Evolutionary conservation across 1,140 invertebrate species (phyloP).

Genomic region (Mycetomoellerius zeteki): DNA sequence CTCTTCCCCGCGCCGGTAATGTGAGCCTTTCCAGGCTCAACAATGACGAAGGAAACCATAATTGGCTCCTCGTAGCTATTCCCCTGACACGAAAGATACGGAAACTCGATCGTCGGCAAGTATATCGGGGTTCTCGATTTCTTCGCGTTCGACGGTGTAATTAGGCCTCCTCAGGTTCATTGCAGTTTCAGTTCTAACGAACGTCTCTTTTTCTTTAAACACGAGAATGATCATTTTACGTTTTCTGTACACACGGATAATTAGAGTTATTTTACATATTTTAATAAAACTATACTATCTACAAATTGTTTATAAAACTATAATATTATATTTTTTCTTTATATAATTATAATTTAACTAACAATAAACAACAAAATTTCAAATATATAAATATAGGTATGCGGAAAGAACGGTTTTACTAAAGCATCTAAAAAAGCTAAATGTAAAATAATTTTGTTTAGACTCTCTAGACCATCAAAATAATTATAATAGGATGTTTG

Average conservation of each 20-base stretch:
- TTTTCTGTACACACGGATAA: neutral
- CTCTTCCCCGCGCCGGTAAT: constrained; percentile 59
- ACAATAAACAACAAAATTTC: neutral
- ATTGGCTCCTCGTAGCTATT: constrained; percentile 71
- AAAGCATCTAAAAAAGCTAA: too few relatives aligned
- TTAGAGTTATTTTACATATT: neutral
- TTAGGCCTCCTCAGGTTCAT: constrained; percentile 42
- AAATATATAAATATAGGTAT: neutral
- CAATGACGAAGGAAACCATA: constrained; percentile 71
- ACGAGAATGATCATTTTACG: neutral
- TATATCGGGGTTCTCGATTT: constrained; percentile 63
- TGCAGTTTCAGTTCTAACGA: constrained; percentile 23
- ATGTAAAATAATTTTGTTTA: too few relatives aligned
- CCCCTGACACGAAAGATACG: constrained; percentile 28
- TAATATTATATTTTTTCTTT: neutral
- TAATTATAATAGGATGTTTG: too few relatives aligned
- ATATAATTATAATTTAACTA: neutral
- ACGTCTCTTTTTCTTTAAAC: neutral
- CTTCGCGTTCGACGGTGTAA: constrained; percentile 41
- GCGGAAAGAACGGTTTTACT: too few relatives aligned
- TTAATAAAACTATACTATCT: neutral
- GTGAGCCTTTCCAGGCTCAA: constrained; percentile 47
- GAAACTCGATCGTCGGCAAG: constrained; percentile 43
- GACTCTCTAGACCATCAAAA: too few relatives aligned
- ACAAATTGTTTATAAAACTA: neutral